Conservation (phyloP, 2,888 invertebrate species). For the Nasonia oneida region DNA sequence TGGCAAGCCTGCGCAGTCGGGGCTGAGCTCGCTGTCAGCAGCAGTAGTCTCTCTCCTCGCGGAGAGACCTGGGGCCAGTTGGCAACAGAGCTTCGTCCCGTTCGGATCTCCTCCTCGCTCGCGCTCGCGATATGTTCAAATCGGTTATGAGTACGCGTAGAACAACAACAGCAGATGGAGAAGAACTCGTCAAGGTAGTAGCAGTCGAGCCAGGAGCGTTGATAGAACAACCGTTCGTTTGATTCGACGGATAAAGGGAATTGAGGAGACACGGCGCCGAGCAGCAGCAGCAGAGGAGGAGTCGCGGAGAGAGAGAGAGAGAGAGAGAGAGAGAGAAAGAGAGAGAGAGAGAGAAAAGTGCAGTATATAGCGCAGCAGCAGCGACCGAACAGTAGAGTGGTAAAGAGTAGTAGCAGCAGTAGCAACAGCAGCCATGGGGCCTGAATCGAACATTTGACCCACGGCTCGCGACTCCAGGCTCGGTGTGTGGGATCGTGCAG, state of each 20-base stretch:
- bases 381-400: background rate
- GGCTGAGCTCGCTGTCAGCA: conserved; percentile 64
- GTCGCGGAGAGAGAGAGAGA: background rate
- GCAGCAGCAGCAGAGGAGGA: background rate
- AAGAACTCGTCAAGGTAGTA: background rate
- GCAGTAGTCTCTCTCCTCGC: background rate
- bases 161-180: background rate
- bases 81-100: conserved; percentile 77
- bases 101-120: conserved; percentile 56
- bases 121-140: background rate
- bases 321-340: background rate
- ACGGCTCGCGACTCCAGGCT: conserved; percentile 73
- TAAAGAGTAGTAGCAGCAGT: background rate
- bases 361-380: background rate
- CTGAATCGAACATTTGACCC: conserved; percentile 75
- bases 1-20: conserved; percentile 63
- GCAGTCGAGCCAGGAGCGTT: background rate
- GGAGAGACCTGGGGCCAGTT: conserved; percentile 74
- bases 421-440: conserved; percentile 67
- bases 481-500: conserved; percentile 70
- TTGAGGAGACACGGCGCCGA: background rate
- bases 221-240: conserved; percentile 2
- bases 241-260: background rate
- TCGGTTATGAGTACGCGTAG: background rate
- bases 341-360: background rate